phyloP scores from a whole-genome alignment of 2,888 invertebrate genomes.

The Sphaeridia pumilis region DNA sequence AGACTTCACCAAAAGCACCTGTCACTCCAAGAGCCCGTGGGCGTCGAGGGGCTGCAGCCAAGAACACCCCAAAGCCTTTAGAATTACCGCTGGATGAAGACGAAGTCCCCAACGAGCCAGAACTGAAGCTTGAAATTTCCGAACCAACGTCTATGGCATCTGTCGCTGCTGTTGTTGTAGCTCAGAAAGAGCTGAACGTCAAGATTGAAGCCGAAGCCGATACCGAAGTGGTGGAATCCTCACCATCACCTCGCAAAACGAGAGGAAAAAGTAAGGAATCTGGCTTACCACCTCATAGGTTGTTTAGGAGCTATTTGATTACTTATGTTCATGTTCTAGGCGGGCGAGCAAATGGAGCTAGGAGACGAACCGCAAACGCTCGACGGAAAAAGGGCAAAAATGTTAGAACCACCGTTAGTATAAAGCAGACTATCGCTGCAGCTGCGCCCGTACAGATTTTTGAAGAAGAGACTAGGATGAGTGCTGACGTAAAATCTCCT shows the following conservation, averaged over 20 bases:
- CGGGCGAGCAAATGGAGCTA: slow-evolving; percentile 12
- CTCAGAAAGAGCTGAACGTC: not conserved
- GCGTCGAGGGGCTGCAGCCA: slow-evolving; percentile 28
- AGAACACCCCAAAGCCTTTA: no score
- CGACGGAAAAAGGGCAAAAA: slow-evolving; percentile 16
- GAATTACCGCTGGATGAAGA: slow-evolving; percentile 2
- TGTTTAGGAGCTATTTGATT: no score
- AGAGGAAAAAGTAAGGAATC: no score
- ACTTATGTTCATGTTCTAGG: not conserved
- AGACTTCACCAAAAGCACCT: slow-evolving; percentile 5
- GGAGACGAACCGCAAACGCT: slow-evolving; percentile 6
- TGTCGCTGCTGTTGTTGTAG: slow-evolving; percentile 1
- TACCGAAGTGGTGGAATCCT: not conserved
- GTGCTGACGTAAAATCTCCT: slow-evolving; percentile 39
- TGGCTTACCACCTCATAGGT: no score
- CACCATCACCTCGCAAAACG: not conserved
- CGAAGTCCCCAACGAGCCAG: not conserved
- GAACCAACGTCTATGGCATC: slow-evolving; percentile 1
- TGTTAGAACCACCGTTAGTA: slow-evolving; percentile 17
- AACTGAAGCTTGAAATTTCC: not conserved
- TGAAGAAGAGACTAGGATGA: slow-evolving; percentile 48
- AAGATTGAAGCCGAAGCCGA: not conserved
- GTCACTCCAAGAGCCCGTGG: slow-evolving; percentile 27
- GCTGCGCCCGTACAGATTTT: slow-evolving; percentile 41
- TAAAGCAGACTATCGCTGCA: not conserved